Base-by-base conservation (phyloP, 2,113 vertebrate species). In the Halcyon senegalensis region DNA sequence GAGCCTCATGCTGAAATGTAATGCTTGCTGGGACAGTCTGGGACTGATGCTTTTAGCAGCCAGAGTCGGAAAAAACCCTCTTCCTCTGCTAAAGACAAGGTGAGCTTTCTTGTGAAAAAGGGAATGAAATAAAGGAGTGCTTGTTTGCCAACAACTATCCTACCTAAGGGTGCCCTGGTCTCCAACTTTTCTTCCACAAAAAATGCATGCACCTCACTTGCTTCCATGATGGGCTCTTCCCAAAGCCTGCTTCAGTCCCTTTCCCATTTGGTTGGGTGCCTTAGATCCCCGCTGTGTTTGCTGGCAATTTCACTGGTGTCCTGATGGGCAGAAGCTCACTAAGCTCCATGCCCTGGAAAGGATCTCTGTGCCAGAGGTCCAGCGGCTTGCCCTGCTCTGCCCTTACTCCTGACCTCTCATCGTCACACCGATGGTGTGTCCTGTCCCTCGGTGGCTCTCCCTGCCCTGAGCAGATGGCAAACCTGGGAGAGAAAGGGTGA, bases 51-150 rank as follows among this genome's bases (percentile, higher is more conserved):
- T 80, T n/a, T 28, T 5, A 43, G 41, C 35, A 39, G 46, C 30
- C 0, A 0, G 53, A 43, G 30, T 50, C 31, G 35, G 56, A 68
- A 27, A 63, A 60, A 7, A 3, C 7, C 11, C 9, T 67, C 33
- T 62, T 73, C 50, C 46, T 63, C 67, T 58, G 39, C 2, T 6
- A n/a, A 68, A 80, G 55, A 41, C 55, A 50, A 69, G 28, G 44
- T 2, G 33, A 90, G 33, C 5, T 90, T 76, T 90, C 58, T 53
- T 2, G 0, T n/a, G 59, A 43, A 56, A 31, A 86, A 48, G 6
- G 24, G n/a, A 69, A 50, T 2, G 15, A 86, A 86, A 58, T 37
- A 62, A 58, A 55, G 31, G 21, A 24, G 1, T 0, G 9, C 39
- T 44, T 33, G 16, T 84, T 80, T 86, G 72, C 41, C 31, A 58